Percentiles rank a stretch among this genome's conserved stretches.
Conservation (phyloP, 92 coral and sea anemone species). For the Parazoanthus swiftii region DNA sequence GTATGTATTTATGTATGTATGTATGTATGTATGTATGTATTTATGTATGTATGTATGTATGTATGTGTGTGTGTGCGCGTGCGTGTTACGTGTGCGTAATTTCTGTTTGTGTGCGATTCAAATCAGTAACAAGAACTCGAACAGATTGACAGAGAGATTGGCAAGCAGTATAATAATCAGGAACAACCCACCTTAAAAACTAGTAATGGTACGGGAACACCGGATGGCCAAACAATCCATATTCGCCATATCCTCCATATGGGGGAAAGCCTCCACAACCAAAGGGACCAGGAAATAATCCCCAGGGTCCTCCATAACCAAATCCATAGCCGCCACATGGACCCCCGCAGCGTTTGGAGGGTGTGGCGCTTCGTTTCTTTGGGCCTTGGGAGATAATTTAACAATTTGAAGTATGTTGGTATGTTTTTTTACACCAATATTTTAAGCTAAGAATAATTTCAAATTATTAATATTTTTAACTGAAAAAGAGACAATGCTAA, state of each 20-base stretch:
- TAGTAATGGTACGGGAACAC: constrained; percentile 22
- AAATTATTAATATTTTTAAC: no score
- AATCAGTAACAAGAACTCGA: no score
- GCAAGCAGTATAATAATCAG: no score
- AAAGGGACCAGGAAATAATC: constrained; percentile 8
- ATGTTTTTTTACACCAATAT: neutral
- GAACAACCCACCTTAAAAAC: neutral
- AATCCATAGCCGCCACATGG: neutral
- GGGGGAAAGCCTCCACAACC: constrained; percentile 10
- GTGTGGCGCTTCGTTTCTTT: constrained; percentile 4
- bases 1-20: neutral
- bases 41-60: no score
- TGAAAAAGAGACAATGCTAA: no score
- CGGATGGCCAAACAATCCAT: neutral
- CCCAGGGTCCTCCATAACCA: constrained; percentile 11
- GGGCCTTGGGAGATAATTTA: neutral
- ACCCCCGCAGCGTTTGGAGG: constrained; percentile 17
- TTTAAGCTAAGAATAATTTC: neutral
- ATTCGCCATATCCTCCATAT: constrained; percentile 11
- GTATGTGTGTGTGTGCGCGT: no score
- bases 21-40: neutral
- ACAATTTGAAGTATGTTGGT: no score
- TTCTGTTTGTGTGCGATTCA: no score
- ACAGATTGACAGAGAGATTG: no score
- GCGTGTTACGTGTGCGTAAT: no score